Conservation (phyloP, 2,113 vertebrate genomes). For the Rhinopomastus cyanomelas region DNA sequence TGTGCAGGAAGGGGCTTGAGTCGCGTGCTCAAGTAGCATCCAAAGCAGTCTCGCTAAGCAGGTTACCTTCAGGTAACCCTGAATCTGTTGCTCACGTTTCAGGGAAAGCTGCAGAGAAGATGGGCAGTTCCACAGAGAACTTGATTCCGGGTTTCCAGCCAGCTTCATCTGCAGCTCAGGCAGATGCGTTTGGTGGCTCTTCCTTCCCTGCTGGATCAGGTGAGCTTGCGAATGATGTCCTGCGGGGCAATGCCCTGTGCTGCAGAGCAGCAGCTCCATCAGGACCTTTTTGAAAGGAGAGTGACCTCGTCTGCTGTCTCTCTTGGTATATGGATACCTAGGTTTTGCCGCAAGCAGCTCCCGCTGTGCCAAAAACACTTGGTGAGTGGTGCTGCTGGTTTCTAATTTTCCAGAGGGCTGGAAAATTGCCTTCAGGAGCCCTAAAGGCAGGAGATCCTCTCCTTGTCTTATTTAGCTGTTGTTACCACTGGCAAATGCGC, state of each 20-base stretch:
- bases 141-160: slow-evolving; percentile 83
- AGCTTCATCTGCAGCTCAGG: slow-evolving; percentile 11
- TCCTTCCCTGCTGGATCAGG: slow-evolving; percentile 83
- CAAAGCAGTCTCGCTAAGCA: neutral
- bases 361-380: fast-evolving
- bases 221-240: slow-evolving; percentile 33
- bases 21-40: neutral
- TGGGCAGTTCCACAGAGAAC: slow-evolving; percentile 81
- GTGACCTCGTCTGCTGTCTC: neutral
- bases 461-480: fast-evolving
- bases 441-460: neutral
- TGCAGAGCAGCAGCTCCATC: neutral
- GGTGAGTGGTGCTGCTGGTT: neutral
- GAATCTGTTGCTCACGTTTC: slow-evolving; percentile 14
- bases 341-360: neutral
- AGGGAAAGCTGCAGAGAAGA: slow-evolving; percentile 85
- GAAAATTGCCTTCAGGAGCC: neutral
- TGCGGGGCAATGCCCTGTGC: neutral
- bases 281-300: neutral
- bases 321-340: neutral
- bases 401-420: neutral
- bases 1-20: neutral
- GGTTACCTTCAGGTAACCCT: neutral
- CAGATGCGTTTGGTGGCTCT: slow-evolving; percentile 73
- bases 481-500: neutral